phyloP scores from a whole-genome alignment of 2,113 vertebrate species.

The Haemorhous mexicanus region DNA sequence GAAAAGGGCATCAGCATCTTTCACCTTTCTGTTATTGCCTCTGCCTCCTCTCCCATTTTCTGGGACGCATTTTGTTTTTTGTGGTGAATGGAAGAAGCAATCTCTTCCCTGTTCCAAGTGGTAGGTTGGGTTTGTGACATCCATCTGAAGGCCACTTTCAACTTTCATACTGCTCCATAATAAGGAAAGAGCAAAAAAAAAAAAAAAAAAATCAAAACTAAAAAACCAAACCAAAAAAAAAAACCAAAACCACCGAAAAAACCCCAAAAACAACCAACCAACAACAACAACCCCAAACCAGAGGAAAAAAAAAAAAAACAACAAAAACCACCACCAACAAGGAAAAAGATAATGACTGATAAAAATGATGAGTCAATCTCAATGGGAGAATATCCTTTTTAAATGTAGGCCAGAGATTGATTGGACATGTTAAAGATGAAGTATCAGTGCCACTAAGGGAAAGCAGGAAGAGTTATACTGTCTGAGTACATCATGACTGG shows the following conservation, averaged over 20 bases:
- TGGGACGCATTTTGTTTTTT: background rate
- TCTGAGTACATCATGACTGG: constrained; percentile 2
- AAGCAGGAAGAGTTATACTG: constrained; percentile 1
- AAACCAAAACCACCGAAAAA: background rate
- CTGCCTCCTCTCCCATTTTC: background rate
- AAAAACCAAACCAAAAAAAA: background rate
- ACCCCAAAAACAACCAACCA: background rate
- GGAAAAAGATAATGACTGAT: background rate
- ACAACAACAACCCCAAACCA: background rate
- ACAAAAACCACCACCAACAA: no score
- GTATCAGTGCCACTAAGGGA: background rate
- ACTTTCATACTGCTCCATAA: background rate
- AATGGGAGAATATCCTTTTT: background rate
- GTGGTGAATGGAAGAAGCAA: background rate
- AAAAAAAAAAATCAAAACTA: no score
- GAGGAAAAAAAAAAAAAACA: background rate
- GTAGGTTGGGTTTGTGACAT: background rate
- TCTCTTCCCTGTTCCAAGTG: background rate
- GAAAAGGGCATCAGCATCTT: background rate
- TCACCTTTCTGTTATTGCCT: background rate
- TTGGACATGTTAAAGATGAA: background rate
- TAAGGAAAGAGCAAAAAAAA: background rate
- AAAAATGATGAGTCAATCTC: background rate
- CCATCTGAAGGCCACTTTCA: background rate
- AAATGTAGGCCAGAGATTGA: background rate